Base-by-base conservation (phyloP, 2,888 invertebrate species). In the Nezara viridula region DNA sequence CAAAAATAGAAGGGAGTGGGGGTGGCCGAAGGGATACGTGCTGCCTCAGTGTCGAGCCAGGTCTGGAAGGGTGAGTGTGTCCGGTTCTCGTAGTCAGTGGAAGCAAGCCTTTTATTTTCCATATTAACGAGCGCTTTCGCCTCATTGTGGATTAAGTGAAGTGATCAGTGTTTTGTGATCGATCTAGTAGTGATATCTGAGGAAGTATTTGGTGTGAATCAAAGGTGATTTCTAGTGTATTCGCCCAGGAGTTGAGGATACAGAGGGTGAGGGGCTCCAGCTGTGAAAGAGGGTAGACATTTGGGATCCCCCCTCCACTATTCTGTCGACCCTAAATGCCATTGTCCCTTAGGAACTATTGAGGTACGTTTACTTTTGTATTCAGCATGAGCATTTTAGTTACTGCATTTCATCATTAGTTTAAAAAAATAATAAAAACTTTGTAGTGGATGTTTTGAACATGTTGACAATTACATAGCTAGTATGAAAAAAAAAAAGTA, bases 241-340 rank as follows among this genome's bases (percentile, higher is more conserved):
- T 37, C 49, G 32, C 7, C 50, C 16, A n/a, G 32, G 50, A 86
- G 27, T 52, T 50, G 86, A 47, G 44, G 85, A 44, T 85, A 47
- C 86, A 47, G 85, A 37, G 52, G 86, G 52, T 50, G 86, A 86
- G 55, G 86, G 86, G 6, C 40, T 44, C n/a, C 52, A 55, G 37
- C 52, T 37, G 50, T 32, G 27, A 24, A 49, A 47, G 86, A 86
- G 86, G 86, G 86, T 86, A 49, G 86, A 37, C 86, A 86, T 86
- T 85, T 52, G 50, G 49, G 52, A 47, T 52, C 52, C 85, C 86
- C 86, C 50, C 49, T 21, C 86, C 86, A 19, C 81, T 81, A 81
- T 52, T 86, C 86, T 86, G 32, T 47, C 50, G 86, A 86, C 86
- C 86, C 86, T 86, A 86, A 86, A 86, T 86, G 86, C 86, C 86